Evolutionary conservation across 2,888 invertebrate genomes (phyloP).

Genomic region (Pristionchus mayeri): DNA sequence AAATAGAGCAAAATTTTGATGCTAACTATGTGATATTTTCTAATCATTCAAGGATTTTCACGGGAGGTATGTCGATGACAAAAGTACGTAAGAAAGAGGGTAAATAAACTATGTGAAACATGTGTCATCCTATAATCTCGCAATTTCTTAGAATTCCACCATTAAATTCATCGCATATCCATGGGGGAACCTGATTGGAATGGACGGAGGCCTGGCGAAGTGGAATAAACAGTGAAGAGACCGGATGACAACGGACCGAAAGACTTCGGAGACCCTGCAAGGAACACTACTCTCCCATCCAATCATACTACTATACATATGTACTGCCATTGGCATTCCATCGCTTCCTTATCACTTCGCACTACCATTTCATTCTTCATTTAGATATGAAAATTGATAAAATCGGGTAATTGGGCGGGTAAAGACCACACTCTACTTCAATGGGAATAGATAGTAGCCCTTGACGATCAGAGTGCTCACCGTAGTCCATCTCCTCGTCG

Average conservation of each 20-base stretch:
- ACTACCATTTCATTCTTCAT: no score
- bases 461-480: no score
- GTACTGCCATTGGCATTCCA: no score
- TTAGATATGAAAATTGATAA: no score
- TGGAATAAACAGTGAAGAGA: slow-evolving; percentile 47
- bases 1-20: neutral
- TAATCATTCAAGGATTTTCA: neutral
- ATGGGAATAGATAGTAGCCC: neutral
- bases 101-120: neutral
- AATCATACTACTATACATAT: no score
- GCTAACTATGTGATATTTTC: slow-evolving; percentile 8
- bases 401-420: no score
- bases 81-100: neutral
- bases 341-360: no score
- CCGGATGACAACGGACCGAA: neutral
- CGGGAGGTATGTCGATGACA: slow-evolving; percentile 18
- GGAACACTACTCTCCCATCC: no score
- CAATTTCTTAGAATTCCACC: neutral
- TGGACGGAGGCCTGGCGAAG: slow-evolving; percentile 47
- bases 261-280: slow-evolving; percentile 36
- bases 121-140: slow-evolving; percentile 14
- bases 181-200: slow-evolving; percentile 49
- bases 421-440: no score
- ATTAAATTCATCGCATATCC: slow-evolving; percentile 35
- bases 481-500: slow-evolving; percentile 55